Percentiles rank a stretch among this genome's conserved stretches.
phyloP scores from a whole-genome alignment of 1,140 invertebrate species.

The Mycetomoellerius zeteki region DNA sequence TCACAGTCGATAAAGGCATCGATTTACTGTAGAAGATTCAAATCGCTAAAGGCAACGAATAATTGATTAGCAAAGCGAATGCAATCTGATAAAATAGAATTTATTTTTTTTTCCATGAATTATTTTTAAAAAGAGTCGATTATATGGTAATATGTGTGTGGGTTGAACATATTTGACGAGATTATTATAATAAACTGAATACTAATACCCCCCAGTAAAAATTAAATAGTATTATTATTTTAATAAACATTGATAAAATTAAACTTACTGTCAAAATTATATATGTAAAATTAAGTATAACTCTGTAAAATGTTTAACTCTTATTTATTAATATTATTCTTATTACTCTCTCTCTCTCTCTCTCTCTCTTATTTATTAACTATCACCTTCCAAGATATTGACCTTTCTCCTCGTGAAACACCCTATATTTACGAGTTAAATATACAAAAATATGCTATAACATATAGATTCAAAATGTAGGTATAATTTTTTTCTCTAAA shows the following conservation, averaged over 20 bases:
- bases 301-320: background rate
- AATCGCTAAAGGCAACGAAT: slow-evolving; percentile 20
- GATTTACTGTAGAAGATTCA: slow-evolving; percentile 54
- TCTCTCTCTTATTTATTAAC: too few relatives aligned
- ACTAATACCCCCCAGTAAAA: background rate
- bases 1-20: slow-evolving; percentile 64
- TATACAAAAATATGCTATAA: too few relatives aligned
- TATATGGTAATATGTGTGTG: background rate
- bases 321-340: too few relatives aligned
- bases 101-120: slow-evolving; percentile 40
- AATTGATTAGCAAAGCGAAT: slow-evolving; percentile 30
- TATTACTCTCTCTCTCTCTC: too few relatives aligned
- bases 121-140: slow-evolving; percentile 6
- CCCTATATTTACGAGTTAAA: too few relatives aligned
- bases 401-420: too few relatives aligned
- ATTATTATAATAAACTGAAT: slow-evolving; percentile 5
- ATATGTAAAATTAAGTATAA: background rate
- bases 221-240: background rate
- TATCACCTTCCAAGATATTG: too few relatives aligned
- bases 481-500: too few relatives aligned
- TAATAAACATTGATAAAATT: background rate
- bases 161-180: background rate
- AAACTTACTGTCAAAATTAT: background rate
- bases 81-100: slow-evolving; percentile 1
- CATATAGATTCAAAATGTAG: too few relatives aligned